A percentile compares a stretch with the other conserved stretches of the same genome.
phyloP scores from a whole-genome alignment of 1,140 invertebrate species.

The Ruditapes philippinarum region DNA sequence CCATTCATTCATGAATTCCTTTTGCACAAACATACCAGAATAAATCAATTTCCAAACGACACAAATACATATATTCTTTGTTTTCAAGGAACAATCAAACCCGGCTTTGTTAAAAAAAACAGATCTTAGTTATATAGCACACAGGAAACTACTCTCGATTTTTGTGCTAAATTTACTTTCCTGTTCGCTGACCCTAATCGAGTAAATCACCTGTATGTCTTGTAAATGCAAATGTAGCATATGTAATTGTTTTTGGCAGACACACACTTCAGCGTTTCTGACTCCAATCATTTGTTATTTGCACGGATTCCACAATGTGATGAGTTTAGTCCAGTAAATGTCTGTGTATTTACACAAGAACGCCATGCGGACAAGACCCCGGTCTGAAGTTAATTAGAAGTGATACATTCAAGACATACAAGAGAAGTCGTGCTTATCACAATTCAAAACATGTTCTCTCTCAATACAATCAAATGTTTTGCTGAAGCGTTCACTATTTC shows the following conservation, averaged over 20 bases:
- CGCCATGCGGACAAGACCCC: slow-evolving; percentile 10
- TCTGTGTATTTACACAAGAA: slow-evolving; percentile 57
- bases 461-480: no score
- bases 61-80: no score
- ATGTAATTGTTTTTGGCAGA: slow-evolving; percentile 20
- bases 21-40: background rate
- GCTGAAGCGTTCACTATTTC: no score
- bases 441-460: no score
- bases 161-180: background rate
- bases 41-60: background rate
- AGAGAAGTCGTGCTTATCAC: no score
- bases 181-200: slow-evolving; percentile 5
- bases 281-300: slow-evolving; percentile 44
- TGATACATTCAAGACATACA: background rate
- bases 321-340: slow-evolving; percentile 43
- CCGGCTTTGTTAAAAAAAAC: no score
- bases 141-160: background rate
- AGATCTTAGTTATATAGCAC: background rate
- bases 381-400: background rate
- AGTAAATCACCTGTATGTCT: slow-evolving; percentile 29
- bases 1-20: background rate
- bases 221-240: background rate
- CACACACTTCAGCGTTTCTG: slow-evolving; percentile 27
- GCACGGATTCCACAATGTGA: slow-evolving; percentile 21
- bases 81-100: no score